These are phyloP conservation scores for Laupala kohalensis DNA, from an alignment of 1,140 invertebrate species.

Conservation along the genomic window DNA sequence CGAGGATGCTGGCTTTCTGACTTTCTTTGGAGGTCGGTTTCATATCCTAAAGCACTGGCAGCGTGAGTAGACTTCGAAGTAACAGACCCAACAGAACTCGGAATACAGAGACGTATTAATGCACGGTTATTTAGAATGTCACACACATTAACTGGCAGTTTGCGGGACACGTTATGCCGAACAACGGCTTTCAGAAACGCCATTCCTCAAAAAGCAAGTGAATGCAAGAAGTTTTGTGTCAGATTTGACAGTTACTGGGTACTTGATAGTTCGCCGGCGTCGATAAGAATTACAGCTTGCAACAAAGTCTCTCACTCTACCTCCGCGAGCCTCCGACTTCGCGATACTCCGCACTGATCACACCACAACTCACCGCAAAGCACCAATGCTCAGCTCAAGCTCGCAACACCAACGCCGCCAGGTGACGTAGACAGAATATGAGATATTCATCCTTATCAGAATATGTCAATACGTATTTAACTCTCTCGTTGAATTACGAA, in stretches of 20 bases:
- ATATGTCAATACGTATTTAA: too few species aligned
- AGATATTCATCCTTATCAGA: too few species aligned
- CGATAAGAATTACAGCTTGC: neutral
- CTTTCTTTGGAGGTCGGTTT: constrained; percentile 4
- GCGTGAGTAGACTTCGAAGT: constrained; percentile 13
- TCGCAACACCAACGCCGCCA: neutral
- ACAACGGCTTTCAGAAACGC: constrained; percentile 31
- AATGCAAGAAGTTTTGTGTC: neutral
- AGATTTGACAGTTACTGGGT: neutral
- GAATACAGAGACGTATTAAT: neutral
- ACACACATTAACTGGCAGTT: constrained; percentile 9
- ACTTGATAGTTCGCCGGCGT: neutral
- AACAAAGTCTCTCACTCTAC: neutral
- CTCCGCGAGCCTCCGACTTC: too few species aligned
- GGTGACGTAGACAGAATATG: neutral
- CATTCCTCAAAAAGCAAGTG: constrained; percentile 20
- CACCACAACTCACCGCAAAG: neutral
- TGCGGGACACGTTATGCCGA: constrained; percentile 26
- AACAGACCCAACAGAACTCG: neutral
- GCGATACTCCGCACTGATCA: neutral
- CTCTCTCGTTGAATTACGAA: too few species aligned
- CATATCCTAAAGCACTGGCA: constrained; percentile 12
- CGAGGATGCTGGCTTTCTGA: constrained; percentile 11
- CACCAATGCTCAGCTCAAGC: neutral
- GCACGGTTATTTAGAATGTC: neutral